phyloP scores from a whole-genome alignment of 2,797 vertebrate genomes.

The Brachymystax lenok region DNA sequence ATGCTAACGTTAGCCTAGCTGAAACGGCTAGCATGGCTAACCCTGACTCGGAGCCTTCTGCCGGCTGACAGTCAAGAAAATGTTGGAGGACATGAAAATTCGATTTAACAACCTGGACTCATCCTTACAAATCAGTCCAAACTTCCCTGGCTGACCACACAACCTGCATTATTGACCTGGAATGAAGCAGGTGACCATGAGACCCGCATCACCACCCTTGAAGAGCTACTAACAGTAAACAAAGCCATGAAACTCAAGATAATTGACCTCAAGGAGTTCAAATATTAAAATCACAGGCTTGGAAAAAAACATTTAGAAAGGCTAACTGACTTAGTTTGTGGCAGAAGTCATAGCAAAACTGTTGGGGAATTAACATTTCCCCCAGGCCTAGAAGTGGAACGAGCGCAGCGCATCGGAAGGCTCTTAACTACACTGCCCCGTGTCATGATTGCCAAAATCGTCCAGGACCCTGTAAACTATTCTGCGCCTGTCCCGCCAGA shows the following conservation, averaged over 20 bases:
- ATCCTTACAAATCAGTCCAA: neutral
- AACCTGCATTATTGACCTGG: neutral
- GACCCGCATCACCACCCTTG: neutral
- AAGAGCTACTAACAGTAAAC: neutral
- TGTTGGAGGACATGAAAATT: neutral
- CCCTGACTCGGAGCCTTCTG: neutral
- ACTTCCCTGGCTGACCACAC: neutral
- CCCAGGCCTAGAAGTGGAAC: conserved; percentile 8
- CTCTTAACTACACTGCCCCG: neutral
- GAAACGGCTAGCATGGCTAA: neutral
- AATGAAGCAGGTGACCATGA: neutral
- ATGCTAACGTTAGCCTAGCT: neutral
- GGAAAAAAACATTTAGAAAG: neutral
- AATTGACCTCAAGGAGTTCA: neutral
- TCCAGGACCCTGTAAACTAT: neutral
- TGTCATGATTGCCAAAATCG: neutral
- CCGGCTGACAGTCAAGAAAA: neutral
- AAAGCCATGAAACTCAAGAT: neutral
- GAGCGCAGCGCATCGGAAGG: conserved; percentile 1
- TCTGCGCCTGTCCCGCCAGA: no score
- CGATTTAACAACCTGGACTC: neutral
- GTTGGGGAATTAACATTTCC: conserved; percentile 2
- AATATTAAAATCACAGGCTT: conserved; percentile 12
- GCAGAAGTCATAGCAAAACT: neutral
- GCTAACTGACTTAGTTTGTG: neutral